Conservation (phyloP, 2,888 invertebrate species). For the Eupithecia subfuscata region DNA sequence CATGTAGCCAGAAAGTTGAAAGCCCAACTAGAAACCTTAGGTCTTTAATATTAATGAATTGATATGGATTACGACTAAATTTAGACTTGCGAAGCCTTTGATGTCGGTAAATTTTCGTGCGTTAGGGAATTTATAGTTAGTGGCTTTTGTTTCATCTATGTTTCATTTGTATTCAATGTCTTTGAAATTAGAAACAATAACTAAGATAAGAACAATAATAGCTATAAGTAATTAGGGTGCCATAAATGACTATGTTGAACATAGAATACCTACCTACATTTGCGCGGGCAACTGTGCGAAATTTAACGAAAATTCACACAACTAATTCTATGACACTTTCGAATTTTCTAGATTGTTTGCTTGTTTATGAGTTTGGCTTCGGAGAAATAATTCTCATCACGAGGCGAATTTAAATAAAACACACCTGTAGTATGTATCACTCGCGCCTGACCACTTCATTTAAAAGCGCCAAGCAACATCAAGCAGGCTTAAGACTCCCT, state of each 20-base stretch:
- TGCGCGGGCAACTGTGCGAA: not conserved
- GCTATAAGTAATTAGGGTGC: not conserved
- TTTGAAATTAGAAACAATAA: not conserved
- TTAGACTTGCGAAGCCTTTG: conserved; percentile 35
- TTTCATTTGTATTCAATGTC: not conserved
- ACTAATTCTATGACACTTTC: not conserved
- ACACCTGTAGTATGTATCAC: not conserved
- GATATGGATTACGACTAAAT: conserved; percentile 38
- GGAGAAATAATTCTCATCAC: not conserved
- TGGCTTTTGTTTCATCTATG: not conserved
- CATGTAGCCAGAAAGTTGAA: conserved; percentile 35
- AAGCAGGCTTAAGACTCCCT: conserved; percentile 23
- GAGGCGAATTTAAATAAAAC: not conserved
- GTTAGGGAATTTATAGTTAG: conserved; percentile 4
- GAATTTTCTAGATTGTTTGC: not conserved
- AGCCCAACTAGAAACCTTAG: conserved; percentile 30
- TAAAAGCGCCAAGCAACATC: conserved; percentile 2
- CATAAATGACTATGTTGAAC: not conserved
- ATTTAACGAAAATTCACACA: not conserved
- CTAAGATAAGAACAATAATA: not conserved
- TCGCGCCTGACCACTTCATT: not conserved
- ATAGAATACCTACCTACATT: not conserved
- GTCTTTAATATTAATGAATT: conserved; percentile 42
- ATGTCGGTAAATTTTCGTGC: conserved; percentile 19
- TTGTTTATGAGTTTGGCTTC: not conserved